These are phyloP conservation scores for Setophaga coronata DNA, from an alignment of 2,113 vertebrate species.

Conservation along the genomic window DNA sequence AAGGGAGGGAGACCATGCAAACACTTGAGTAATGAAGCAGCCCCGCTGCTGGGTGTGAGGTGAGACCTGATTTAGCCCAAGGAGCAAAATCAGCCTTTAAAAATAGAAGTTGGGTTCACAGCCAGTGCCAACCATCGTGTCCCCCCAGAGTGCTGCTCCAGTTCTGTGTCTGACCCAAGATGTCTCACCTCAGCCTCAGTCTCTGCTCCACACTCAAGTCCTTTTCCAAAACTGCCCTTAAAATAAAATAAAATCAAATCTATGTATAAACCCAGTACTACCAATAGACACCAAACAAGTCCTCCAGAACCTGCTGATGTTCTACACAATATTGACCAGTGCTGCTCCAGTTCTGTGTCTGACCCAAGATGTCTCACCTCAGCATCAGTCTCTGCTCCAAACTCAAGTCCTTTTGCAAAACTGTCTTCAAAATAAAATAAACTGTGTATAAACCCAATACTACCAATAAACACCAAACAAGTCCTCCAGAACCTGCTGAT, in stretches of 20 bases:
- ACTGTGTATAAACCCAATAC: fast-evolving
- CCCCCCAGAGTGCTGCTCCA: background rate
- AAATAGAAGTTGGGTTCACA: constrained; percentile 1
- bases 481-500: background rate
- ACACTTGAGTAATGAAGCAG: background rate
- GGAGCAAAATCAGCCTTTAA: background rate
- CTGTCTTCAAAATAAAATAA: background rate
- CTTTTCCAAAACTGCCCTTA: background rate
- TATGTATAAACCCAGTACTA: fast-evolving
- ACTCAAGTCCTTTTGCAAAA: background rate
- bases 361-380: background rate
- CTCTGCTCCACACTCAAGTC: background rate
- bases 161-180: background rate
- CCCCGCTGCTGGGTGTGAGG: background rate
- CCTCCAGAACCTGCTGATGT: background rate
- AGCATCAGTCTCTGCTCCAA: background rate
- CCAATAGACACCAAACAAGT: background rate
- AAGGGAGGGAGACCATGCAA: background rate
- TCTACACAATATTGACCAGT: fast-evolving
- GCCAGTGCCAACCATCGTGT: background rate
- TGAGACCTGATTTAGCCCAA: constrained; percentile 13
- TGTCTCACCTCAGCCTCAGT: background rate
- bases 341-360: background rate
- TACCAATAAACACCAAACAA: background rate
- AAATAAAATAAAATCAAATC: background rate